These are phyloP conservation scores for Falco cherrug DNA, from an alignment of 2,797 vertebrate genomes.

Conservation along the genomic window DNA sequence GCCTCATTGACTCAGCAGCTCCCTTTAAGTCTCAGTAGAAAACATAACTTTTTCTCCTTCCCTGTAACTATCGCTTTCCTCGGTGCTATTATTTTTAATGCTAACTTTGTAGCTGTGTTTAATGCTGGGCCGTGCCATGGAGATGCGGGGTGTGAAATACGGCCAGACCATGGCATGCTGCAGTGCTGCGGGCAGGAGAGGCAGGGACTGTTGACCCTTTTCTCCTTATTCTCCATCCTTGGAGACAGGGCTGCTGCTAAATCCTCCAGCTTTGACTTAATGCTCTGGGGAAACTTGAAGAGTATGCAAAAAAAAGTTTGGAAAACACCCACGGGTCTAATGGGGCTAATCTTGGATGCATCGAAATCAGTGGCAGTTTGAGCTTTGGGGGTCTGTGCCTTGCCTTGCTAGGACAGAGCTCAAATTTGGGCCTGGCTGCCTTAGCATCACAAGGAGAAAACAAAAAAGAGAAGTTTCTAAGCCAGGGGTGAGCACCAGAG, in stretches of 20 bases:
- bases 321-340: not conserved
- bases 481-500: not conserved
- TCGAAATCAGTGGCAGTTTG: not conserved
- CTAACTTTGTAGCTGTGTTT: not conserved
- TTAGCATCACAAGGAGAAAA: not conserved
- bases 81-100: not conserved
- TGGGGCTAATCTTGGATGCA: accelerated
- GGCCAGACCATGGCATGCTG: not conserved
- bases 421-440: not conserved
- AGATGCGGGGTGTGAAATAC: not conserved
- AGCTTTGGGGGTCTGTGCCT: not conserved
- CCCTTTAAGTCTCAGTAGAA: not conserved
- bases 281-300: not conserved
- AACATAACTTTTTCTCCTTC: not conserved
- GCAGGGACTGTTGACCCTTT: not conserved
- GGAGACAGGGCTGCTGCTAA: not conserved
- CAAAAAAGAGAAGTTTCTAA: not conserved
- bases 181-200: not conserved
- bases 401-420: not conserved
- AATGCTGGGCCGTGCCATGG: not conserved
- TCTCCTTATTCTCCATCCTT: not conserved
- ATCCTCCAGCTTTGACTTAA: not conserved
- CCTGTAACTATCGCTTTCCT: not conserved
- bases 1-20: not conserved
- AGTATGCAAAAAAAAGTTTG: not conserved